phyloP scores from a whole-genome alignment of 2,797 vertebrate species.

The Microhierax caerulescens region DNA sequence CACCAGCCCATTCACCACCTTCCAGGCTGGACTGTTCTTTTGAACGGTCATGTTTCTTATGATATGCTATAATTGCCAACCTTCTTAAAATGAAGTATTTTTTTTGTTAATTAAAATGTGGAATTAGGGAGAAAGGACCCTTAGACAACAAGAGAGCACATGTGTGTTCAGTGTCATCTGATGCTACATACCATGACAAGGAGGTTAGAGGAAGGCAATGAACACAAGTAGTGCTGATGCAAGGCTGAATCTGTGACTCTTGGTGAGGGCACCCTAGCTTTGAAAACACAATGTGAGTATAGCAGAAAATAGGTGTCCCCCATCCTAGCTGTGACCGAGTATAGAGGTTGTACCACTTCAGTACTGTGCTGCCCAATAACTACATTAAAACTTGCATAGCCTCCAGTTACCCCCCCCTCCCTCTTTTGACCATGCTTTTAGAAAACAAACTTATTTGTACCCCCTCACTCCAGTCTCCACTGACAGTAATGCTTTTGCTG shows the following conservation, averaged over 20 bases:
- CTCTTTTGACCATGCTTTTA: background rate
- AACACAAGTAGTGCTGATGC: background rate
- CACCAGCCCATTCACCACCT: background rate
- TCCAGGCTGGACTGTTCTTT: background rate
- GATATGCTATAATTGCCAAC: background rate
- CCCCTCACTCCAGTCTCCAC: rapidly evolving
- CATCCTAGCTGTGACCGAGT: background rate
- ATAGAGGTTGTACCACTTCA: background rate
- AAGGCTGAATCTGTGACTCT: background rate
- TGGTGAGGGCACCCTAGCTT: background rate
- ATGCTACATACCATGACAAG: background rate
- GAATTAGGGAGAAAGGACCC: background rate
- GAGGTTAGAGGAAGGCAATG: background rate
- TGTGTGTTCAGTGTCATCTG: rapidly evolving
- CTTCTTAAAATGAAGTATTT: background rate
- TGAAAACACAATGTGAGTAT: background rate
- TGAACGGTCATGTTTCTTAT: background rate
- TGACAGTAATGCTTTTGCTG: background rate
- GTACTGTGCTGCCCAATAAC: background rate
- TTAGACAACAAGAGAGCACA: background rate
- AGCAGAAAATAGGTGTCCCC: background rate
- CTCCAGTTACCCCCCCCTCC: background rate
- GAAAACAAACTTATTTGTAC: background rate
- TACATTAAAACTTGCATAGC: background rate
- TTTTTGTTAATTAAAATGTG: background rate